Evolutionary conservation across 2,888 invertebrate genomes (phyloP).

Genomic region (Ectemnius lituratus): DNA sequence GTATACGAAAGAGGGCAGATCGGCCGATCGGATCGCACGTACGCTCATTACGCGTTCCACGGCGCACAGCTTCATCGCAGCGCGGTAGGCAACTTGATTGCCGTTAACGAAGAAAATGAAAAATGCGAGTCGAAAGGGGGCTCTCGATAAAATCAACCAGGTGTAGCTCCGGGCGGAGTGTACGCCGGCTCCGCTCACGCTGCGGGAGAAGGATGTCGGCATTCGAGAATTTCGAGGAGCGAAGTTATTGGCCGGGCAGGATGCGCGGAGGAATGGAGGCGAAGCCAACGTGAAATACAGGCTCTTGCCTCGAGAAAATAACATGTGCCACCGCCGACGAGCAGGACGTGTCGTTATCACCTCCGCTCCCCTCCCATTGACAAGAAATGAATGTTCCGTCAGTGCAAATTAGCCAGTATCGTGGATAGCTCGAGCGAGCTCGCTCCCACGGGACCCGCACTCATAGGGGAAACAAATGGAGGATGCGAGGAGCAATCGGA

Average conservation of each 20-base stretch:
- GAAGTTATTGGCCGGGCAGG: constrained; percentile 20
- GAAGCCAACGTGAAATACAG: background rate
- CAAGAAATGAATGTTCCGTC: no score
- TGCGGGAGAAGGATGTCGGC: constrained; percentile 10
- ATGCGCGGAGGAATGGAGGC: constrained; percentile 3
- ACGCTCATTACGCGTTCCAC: constrained; percentile 59
- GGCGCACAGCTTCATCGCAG: constrained; percentile 60
- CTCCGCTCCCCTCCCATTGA: background rate
- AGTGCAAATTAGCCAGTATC: no score
- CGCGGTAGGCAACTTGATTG: constrained; percentile 36
- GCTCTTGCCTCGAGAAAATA: background rate
- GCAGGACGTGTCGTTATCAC: constrained; percentile 6
- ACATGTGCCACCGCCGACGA: background rate
- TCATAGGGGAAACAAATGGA: no score
- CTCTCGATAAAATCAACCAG: constrained; percentile 46
- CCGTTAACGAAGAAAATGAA: constrained; percentile 51
- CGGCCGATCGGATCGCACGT: constrained; percentile 54
- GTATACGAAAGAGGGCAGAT: constrained; percentile 56
- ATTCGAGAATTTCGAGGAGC: constrained; percentile 43
- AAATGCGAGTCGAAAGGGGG: constrained; percentile 47
- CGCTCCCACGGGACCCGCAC: no score
- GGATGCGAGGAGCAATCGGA: no score
- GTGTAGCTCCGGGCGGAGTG: constrained; percentile 18
- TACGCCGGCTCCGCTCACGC: constrained; percentile 30
- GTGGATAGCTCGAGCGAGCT: no score